These are phyloP conservation scores for Ypsolopha scabrella DNA, from an alignment of 2,888 invertebrate genomes.

Conservation along the genomic window DNA sequence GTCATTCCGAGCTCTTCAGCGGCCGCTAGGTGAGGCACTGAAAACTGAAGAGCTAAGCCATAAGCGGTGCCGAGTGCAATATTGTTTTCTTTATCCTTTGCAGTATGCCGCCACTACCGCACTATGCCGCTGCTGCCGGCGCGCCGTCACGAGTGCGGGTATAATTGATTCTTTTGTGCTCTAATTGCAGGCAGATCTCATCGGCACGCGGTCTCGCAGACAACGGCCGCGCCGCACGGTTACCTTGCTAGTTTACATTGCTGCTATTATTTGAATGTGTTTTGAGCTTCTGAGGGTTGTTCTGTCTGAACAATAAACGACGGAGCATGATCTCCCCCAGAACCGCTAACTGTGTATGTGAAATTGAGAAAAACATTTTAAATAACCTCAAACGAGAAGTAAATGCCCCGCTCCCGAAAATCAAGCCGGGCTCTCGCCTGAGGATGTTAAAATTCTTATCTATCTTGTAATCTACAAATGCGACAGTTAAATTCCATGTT, in stretches of 20 bases:
- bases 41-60: conserved; percentile 36
- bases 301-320: no score
- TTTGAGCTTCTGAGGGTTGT: no score
- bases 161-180: conserved; percentile 64
- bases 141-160: conserved; percentile 12
- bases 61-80: conserved; percentile 42
- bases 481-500: not conserved
- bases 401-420: not conserved
- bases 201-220: conserved; percentile 13
- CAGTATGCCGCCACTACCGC: conserved; percentile 17
- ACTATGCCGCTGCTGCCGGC: conserved; percentile 18
- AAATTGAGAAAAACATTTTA: no score
- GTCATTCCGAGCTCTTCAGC: conserved; percentile 10
- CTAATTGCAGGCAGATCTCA: conserved; percentile 51
- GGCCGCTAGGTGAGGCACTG: conserved; percentile 31
- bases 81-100: conserved; percentile 49
- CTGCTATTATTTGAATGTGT: no score
- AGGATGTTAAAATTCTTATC: not conserved
- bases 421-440: not conserved
- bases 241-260: no score
- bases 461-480: not conserved
- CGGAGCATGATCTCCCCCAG: no score
- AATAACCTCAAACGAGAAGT: not conserved
- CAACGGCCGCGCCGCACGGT: not conserved
- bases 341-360: not conserved